Base-by-base conservation (phyloP, 2,113 vertebrate genomes). In the Vidua chalybeata region DNA sequence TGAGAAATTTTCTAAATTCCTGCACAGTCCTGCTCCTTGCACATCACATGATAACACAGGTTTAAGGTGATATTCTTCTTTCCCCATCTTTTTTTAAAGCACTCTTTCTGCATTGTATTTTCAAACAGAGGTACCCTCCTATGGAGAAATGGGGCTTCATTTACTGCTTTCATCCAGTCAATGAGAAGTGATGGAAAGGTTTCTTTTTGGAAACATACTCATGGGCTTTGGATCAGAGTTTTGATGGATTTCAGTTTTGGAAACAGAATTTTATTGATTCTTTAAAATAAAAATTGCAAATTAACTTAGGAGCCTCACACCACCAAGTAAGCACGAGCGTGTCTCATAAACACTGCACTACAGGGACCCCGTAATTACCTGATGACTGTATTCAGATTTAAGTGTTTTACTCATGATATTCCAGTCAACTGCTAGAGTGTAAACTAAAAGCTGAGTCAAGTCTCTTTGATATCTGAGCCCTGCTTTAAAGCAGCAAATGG, bases 401-500 rank as follows among this genome's bases (percentile, higher is more conserved):
- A 62, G 39, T 45, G 45, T 67, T 92, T 73, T 69, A 68, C 37
- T 68, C n/a, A 27, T 1, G 3, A 69, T 68, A 87, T 27, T 64
- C 66, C 49, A 78, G 49, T 75, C 64, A 95, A 90, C 43, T 56
- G 41, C 55, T 67, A 26, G 41, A 90, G 82, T 3, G 5, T 63
- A 59, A 94, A 59, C 22, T 51, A 90, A 86, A 93, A 86, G 48
- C 71, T 67, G 48, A 74, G 39, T 73, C 30, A 55, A 69, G 31
- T 41, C 11, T 77, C 75, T 91, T 61, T 86, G 90, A 88, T 77
- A 91, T 39, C 43, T 24, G 82, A 96, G 63, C 79, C 67, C 33
- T n/a, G 27, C 59, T 83, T 87, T 62, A 87, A 82, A 93, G 67
- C 41, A 87, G 48, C 43, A 96, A 91, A 94, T 43, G 39, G 64